phyloP scores from a whole-genome alignment of 92 coral and sea anemone species.

The Palythoa caribaeorum region DNA sequence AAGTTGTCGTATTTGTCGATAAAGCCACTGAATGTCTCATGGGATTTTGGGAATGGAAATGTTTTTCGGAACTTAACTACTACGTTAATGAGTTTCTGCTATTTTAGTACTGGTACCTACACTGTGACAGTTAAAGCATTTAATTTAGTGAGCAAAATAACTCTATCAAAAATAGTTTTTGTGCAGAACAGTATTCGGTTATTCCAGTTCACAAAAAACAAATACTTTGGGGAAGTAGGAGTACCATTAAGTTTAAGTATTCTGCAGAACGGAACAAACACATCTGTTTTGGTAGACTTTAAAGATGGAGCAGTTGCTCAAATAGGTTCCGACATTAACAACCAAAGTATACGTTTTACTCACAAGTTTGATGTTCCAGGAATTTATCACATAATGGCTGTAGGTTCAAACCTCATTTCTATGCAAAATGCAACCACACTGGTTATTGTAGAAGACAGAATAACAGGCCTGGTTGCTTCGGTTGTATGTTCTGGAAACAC shows the following conservation, averaged over 20 bases:
- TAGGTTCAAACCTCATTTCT: constrained; percentile 29
- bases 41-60: constrained; percentile 28
- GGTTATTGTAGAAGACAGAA: constrained; percentile 2
- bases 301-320: constrained; percentile 8
- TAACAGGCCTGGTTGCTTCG: constrained; percentile 5
- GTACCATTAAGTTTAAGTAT: background rate
- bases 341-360: background rate
- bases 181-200: constrained; percentile 32
- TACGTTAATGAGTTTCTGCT: background rate
- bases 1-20: constrained; percentile 24
- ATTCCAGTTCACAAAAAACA: background rate
- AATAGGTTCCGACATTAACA: background rate
- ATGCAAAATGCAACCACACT: background rate
- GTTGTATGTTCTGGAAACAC: constrained; percentile 16
- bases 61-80: background rate
- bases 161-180: background rate
- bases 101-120: background rate
- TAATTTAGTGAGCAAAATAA: constrained; percentile 16
- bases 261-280: constrained; percentile 30
- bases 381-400: background rate
- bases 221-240: background rate
- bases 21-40: constrained; percentile 27
- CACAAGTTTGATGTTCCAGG: constrained; percentile 18
- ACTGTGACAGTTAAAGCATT: constrained; percentile 20
- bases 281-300: constrained; percentile 4